Evolutionary conservation across 2,888 invertebrate genomes (phyloP), one percentile per base, ranked within the genome.

Genomic region (Allophyes oxyacanthae): DNA sequence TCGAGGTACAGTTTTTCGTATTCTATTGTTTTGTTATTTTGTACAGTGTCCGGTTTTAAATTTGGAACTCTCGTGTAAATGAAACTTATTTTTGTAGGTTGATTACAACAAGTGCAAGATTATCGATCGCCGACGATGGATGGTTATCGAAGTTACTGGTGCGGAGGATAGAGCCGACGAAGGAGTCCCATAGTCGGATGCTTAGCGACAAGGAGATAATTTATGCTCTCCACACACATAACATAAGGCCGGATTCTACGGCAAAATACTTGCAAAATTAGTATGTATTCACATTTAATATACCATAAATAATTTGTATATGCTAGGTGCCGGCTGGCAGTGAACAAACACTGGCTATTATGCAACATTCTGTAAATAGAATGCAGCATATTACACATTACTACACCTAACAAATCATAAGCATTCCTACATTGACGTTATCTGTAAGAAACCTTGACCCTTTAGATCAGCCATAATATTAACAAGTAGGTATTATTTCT

Each of bases 111-210:
- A 90, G 84, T 81, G 80, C 84, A 43, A 81, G 86, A 43, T 73
- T 87, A 55, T 52, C 58, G 49, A 91, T 83, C 57, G 88, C 93
- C 15, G 94, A 94, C 60, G 97, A 97, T 92, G 96, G 98, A 75
- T 98, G 98, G 98, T 93, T 98, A 55, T 97, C 97, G 72, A 98
- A 98, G 89, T 92, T 99, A 66, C 94, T 98, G 79, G 98, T 98
- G 38, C 95, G 98, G 64, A 97, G 97, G 87, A 98, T 99, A 84
- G 98, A 99, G 85, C 98, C 98, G 5, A 98, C 98, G 1, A 98
- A 98, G 89, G 98, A 99, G 87, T 97, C 99, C 2, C 99, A 99
- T 90, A 99, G 99, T 82, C 97, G 98, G 68, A 98, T 99, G 96
- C 95, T 99, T 43, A 98, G 99, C 80, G 98, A 98, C 91, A 99